Conservation (phyloP, 2,797 vertebrate species). For the Prunella strophiata region DNA sequence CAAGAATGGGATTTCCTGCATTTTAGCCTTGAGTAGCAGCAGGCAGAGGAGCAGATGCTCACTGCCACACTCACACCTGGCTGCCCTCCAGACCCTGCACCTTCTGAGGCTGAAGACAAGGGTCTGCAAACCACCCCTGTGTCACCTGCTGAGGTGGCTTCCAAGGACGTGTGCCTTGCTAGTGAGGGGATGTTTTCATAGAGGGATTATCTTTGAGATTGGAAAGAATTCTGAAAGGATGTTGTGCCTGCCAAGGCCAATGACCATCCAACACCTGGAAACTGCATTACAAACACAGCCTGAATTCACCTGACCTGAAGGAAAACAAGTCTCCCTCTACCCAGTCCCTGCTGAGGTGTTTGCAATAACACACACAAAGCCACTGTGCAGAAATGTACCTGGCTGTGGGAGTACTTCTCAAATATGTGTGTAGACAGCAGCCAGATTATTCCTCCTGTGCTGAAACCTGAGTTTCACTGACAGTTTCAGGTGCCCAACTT, state of each 20-base stretch:
- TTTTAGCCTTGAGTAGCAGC: not conserved
- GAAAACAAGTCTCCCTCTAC: not conserved
- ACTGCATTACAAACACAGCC: not conserved
- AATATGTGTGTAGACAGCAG: not conserved
- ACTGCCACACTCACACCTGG: not conserved
- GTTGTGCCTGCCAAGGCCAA: not conserved
- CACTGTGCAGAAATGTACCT: not conserved
- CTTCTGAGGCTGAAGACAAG: not conserved
- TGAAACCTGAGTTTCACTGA: not conserved
- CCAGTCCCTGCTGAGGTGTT: accelerated
- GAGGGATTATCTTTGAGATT: not conserved
- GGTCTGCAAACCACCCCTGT: not conserved
- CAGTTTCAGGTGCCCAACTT: not conserved
- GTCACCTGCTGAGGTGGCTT: not conserved
- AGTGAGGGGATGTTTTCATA: not conserved
- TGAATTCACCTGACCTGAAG: not conserved
- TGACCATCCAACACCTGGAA: not conserved
- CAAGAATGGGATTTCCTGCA: not conserved
- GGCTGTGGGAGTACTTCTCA: not conserved
- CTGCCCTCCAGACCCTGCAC: not conserved
- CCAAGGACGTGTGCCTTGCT: not conserved
- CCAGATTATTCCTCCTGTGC: not conserved
- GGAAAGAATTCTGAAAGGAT: not conserved
- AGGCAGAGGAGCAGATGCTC: not conserved
- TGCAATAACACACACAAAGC: not conserved